These are phyloP conservation scores for Bombus vancouverensis DNA, from an alignment of 1,140 invertebrate species.

Conservation along the genomic window DNA sequence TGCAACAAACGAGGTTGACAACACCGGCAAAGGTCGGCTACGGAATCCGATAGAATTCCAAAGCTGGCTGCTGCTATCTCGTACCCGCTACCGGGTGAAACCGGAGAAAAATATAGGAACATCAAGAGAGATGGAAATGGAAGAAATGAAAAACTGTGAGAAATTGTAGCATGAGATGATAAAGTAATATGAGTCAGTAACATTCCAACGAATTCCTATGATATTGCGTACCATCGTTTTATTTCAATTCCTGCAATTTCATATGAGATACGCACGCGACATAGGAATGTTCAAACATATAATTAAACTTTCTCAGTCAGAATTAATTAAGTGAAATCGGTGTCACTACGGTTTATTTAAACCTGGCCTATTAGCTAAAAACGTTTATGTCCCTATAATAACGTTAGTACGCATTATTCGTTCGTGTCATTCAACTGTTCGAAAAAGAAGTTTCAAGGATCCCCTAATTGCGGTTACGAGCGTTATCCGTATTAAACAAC, in stretches of 20 bases:
- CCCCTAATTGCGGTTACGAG: background rate
- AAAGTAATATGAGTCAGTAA: background rate
- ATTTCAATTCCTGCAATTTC: background rate
- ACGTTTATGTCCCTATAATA: too few relatives aligned
- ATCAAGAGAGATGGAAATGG: background rate
- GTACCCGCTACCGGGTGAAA: background rate
- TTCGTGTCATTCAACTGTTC: background rate
- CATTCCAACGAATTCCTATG: background rate
- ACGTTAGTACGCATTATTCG: background rate
- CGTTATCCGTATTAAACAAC: background rate
- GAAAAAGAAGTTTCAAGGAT: background rate
- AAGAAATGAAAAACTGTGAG: too few relatives aligned
- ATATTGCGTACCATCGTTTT: background rate
- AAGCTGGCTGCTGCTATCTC: background rate
- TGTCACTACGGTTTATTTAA: background rate
- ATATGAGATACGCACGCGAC: background rate
- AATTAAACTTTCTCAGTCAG: background rate
- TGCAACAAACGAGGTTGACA: constrained; percentile 2
- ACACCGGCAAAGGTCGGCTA: background rate
- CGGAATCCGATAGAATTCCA: background rate
- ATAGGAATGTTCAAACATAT: background rate
- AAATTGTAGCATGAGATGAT: background rate
- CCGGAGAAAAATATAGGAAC: background rate
- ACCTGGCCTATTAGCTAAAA: too few relatives aligned
- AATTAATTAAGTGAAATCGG: background rate